These are phyloP conservation scores for Microtus pennsylvanicus DNA, from an alignment of 2,113 vertebrate genomes.

Conservation along the genomic window DNA sequence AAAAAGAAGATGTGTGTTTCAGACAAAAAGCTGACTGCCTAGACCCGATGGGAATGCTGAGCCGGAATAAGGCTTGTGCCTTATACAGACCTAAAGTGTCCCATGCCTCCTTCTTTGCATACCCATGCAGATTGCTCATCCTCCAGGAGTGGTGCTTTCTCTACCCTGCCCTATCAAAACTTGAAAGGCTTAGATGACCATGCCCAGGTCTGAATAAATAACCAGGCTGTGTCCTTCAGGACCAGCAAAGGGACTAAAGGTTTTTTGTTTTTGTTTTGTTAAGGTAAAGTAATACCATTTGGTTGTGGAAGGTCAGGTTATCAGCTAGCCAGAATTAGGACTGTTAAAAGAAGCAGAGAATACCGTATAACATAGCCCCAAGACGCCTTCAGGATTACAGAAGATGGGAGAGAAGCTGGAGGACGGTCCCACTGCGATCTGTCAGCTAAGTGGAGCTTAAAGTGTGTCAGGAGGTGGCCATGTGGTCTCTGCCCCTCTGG, in stretches of 20 bases:
- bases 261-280: background rate
- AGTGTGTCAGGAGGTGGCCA: background rate
- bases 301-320: background rate
- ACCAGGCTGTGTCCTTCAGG: background rate
- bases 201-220: background rate
- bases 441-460: background rate
- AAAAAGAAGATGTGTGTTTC: background rate
- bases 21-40: background rate
- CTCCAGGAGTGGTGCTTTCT: background rate
- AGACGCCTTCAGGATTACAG: background rate
- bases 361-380: background rate
- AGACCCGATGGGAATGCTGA: background rate
- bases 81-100: background rate
- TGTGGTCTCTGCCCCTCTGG: background rate
- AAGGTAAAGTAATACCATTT: background rate
- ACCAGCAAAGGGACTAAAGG: background rate
- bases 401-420: background rate
- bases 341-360: background rate
- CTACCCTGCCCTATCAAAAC: background rate
- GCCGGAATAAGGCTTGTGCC: background rate
- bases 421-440: background rate
- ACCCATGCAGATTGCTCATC: accelerated
- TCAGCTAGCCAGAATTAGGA: background rate
- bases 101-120: background rate
- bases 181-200: background rate